A percentile compares a stretch with the other conserved stretches of the same genome.
Conservation (phyloP, 2,113 vertebrate genomes). For the Arenaria interpres region DNA sequence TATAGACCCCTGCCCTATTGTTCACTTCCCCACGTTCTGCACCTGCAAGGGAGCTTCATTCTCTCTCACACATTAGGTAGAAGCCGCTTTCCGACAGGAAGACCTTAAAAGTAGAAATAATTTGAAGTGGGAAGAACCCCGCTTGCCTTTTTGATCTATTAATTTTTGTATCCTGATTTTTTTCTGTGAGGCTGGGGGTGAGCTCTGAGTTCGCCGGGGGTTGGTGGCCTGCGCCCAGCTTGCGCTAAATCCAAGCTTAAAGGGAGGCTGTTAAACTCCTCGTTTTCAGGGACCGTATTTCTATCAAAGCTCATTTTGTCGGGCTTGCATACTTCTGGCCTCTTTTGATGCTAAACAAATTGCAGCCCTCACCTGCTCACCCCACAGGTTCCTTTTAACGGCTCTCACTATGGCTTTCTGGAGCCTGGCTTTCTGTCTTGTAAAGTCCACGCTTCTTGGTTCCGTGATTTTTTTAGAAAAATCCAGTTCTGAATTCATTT, state of each 20-base stretch:
- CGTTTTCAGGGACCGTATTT: not conserved
- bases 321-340: not conserved
- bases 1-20: not conserved
- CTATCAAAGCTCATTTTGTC: not conserved
- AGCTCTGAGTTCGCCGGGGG: not conserved
- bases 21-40: not conserved
- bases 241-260: not conserved
- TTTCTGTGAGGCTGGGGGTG: not conserved
- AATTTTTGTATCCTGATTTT: not conserved
- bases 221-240: not conserved
- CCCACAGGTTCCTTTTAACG: not conserved
- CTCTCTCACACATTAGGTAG: not conserved
- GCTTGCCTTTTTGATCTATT: not conserved
- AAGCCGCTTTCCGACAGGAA: not conserved
- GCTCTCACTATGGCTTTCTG: not conserved
- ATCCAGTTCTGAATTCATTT: not conserved
- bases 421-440: not conserved
- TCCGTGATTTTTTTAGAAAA: not conserved
- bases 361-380: not conserved
- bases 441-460: not conserved
- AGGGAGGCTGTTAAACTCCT: not conserved
- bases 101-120: not conserved
- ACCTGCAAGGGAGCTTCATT: not conserved
- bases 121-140: not conserved
- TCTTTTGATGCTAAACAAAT: not conserved